A percentile compares a stretch with the other conserved stretches of the same genome.
phyloP scores from a whole-genome alignment of 2,113 vertebrate genomes.

The Perognathus longimembris region DNA sequence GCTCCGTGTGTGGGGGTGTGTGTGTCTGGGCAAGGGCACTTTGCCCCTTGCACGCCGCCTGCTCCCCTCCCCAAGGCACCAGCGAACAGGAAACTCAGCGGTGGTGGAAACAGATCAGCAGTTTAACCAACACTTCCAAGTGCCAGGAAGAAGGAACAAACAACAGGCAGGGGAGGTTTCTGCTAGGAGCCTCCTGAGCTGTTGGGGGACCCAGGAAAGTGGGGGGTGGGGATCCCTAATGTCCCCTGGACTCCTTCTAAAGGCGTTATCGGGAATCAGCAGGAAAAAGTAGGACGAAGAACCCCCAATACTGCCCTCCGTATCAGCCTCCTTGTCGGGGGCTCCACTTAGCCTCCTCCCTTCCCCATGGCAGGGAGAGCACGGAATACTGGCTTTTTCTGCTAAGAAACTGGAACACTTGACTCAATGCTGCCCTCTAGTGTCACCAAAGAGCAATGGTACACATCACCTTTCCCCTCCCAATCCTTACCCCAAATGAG shows the following conservation, averaged over 20 bases:
- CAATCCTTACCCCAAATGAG: accelerated
- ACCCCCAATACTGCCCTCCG: not conserved
- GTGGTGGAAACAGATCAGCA: not conserved
- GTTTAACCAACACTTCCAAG: not conserved
- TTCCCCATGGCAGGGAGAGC: not conserved
- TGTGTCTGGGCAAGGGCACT: not conserved
- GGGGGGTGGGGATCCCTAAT: not conserved
- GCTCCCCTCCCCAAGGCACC: not conserved
- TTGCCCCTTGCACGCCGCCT: not conserved
- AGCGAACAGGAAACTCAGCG: not conserved
- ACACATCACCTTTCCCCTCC: too few relatives aligned
- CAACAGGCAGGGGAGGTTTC: not conserved
- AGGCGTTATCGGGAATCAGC: not conserved
- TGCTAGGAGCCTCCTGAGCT: not conserved
- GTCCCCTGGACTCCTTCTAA: not conserved
- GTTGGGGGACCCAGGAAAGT: not conserved
- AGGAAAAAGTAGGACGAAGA: not conserved
- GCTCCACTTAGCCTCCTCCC: not conserved
- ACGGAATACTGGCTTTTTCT: not conserved
- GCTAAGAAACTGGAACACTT: not conserved
- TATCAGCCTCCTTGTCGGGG: accelerated
- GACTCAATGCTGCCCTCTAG: constrained; percentile 50
- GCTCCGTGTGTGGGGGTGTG: too few relatives aligned
- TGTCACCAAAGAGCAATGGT: not conserved
- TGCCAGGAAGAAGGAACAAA: not conserved